Base-by-base conservation (phyloP, 2,888 invertebrate species). In the Subacronicta megacephala region DNA sequence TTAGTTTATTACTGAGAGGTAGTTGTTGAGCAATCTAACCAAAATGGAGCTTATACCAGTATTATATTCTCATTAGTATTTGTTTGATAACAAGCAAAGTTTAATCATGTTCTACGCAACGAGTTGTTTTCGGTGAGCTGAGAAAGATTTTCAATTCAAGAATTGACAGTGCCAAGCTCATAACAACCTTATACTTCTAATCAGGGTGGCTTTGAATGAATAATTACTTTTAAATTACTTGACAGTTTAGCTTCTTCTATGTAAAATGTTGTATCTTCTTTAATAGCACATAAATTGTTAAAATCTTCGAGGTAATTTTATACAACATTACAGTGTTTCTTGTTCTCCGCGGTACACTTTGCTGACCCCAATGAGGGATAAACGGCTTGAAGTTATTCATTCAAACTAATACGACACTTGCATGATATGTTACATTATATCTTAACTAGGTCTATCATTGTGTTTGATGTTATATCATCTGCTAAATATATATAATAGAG, bases 351-450 rank as follows among this genome's bases (percentile, higher is more conserved):
- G 84, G 78, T 74, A 78, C 58, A 59, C 61, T 79, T 79, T 67
- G 74, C 58, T 83, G 84, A 74, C 85, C 88, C 72, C 76, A 89
- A 89, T 90, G 85, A 83, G 77, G 70, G 79, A 80, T 81, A 80
- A 86, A 84, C 56, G 16, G 44, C 46, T 65, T 42, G 20, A 60
- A 53, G 49, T 42, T 65, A 50, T 50, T 63, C 54, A 41, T 60
- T 55, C 33, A 12, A 76, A 62, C 43, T 68, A 71, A 75, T 71
- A 64, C 67, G 65, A 69, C 60, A 73, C 75, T 81, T 76, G 83
- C 80, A 83, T 82, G 81, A 71, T 80, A 49, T 43, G 53, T 55
- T 60, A 20, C 52, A 70, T 74, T 76, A 74, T 26, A 33, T 29
- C 20, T 50, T 75, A 72, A 56, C 41, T 49, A 61, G 42, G 53